Evolutionary conservation across 2,113 vertebrate genomes (phyloP).

Genomic region (Pristiophorus japonicus): DNA sequence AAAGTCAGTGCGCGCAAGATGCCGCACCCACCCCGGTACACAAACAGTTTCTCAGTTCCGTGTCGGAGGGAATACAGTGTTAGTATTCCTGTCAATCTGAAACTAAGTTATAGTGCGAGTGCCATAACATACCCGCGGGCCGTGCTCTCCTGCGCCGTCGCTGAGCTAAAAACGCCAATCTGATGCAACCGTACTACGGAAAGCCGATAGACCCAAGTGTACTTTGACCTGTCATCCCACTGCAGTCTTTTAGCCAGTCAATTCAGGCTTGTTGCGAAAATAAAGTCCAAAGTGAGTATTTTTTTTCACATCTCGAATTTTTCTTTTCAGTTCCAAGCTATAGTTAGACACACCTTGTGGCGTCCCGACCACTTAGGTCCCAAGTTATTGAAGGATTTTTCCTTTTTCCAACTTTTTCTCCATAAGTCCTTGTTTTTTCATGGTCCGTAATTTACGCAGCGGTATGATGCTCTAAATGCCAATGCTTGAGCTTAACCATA

Average conservation of each 20-base stretch:
- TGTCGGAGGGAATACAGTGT: background rate
- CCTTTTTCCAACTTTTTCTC: background rate
- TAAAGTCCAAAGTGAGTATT: background rate
- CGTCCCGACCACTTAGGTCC: background rate
- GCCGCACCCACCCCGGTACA: too few relatives aligned
- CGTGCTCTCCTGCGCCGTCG: background rate
- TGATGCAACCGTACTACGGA: background rate
- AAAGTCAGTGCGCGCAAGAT: background rate
- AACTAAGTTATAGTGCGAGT: background rate
- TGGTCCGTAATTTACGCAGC: background rate
- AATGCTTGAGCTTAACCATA: background rate
- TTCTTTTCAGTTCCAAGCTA: background rate
- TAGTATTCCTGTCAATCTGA: background rate
- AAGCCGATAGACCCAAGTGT: background rate
- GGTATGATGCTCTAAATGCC: background rate
- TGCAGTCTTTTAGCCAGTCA: background rate
- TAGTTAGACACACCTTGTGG: background rate
- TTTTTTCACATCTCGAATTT: background rate
- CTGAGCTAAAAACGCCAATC: too few relatives aligned
- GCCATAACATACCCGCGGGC: background rate
- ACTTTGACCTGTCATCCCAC: background rate
- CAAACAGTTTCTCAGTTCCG: background rate
- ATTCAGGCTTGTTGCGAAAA: background rate
- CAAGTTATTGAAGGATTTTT: background rate
- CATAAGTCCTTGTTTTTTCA: background rate